Conservation (phyloP, 2,113 vertebrate species). For the Chrysochloris asiatica region DNA sequence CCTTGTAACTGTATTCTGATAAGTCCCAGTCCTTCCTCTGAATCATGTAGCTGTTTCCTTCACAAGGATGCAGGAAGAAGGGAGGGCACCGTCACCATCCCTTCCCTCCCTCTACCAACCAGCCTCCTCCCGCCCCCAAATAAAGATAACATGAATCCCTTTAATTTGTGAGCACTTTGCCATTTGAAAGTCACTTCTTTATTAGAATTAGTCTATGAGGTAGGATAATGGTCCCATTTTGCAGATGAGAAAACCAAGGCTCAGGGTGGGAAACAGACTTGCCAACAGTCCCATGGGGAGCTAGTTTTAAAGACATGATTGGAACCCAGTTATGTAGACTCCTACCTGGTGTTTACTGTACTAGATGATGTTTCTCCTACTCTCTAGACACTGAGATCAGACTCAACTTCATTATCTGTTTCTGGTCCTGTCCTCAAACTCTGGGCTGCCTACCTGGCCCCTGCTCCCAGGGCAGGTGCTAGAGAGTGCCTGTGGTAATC, state of each 20-base stretch:
- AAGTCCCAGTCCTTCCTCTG: conserved; percentile 85
- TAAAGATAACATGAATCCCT: not conserved
- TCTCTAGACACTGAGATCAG: not conserved
- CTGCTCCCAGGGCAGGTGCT: not conserved
- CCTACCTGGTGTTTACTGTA: not conserved
- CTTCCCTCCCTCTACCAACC: not conserved
- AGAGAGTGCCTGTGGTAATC: not conserved
- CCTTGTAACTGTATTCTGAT: conserved; percentile 81
- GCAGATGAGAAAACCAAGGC: conserved; percentile 32
- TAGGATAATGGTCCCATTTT: not conserved
- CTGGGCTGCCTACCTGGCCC: not conserved
- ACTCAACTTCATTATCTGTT: not conserved
- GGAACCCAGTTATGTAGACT: not conserved
- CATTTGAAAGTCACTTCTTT: not conserved
- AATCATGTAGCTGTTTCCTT: conserved; percentile 84
- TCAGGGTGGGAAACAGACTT: not conserved
- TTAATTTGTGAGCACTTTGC: not conserved
- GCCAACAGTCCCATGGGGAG: not conserved
- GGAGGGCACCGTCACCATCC: not conserved
- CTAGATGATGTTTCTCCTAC: not conserved
- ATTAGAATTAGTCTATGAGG: not conserved
- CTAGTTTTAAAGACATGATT: not conserved
- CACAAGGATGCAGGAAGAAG: not conserved
- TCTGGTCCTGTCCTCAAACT: not conserved
- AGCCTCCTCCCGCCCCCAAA: not conserved